Percentiles rank a stretch among this genome's conserved stretches.
Conservation (phyloP, 2,888 invertebrate genomes). For the Pteria penguin region DNA sequence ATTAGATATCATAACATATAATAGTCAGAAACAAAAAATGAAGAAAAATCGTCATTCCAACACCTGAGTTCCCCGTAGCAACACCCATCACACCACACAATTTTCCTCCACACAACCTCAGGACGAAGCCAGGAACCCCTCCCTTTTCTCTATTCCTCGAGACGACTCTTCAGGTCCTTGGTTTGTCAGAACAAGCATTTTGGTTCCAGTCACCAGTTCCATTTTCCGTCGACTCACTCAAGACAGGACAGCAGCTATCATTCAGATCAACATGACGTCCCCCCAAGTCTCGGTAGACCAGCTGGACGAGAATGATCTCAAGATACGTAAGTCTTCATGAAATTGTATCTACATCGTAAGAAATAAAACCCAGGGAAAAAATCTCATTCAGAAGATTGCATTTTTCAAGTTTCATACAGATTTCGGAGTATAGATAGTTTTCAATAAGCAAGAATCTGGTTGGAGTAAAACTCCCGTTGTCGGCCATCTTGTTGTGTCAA, state of each 20-base stretch:
- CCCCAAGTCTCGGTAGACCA: not conserved
- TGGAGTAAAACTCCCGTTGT: no score
- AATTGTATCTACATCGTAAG: no score
- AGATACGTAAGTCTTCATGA: not conserved
- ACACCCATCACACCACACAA: constrained; percentile 8
- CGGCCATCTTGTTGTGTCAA: no score
- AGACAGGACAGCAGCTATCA: not conserved
- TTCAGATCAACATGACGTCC: not conserved
- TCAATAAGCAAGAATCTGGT: no score
- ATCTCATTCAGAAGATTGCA: no score
- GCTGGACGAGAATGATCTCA: not conserved
- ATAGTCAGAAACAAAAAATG: not conserved
- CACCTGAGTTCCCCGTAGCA: not conserved
- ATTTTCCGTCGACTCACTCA: not conserved
- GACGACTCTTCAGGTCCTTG: not conserved
- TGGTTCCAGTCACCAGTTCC: no score
- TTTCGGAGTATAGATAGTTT: no score
- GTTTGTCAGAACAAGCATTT: not conserved
- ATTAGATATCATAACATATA: no score
- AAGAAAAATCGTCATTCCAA: not conserved
- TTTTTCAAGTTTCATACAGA: no score
- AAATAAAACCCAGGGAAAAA: no score
- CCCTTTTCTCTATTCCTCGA: not conserved
- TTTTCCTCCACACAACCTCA: not conserved
- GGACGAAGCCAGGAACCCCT: not conserved